Evolutionary conservation across 2,113 vertebrate genomes (phyloP).

Genomic region (Grammomys dolichurus): DNA sequence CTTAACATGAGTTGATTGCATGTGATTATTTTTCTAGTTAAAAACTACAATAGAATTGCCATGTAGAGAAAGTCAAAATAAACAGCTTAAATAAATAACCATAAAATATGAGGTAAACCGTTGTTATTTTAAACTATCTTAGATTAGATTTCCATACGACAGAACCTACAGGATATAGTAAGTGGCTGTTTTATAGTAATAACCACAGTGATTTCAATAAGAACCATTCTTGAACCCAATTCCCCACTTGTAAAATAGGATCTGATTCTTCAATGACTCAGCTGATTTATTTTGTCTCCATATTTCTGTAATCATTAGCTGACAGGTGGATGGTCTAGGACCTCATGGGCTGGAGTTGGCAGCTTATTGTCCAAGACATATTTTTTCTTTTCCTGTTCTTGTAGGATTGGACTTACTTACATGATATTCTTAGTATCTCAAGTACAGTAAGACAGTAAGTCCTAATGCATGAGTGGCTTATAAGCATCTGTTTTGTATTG

Average conservation of each 20-base stretch:
- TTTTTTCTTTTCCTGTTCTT: neutral
- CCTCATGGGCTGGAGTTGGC: neutral
- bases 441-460: neutral
- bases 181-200: neutral
- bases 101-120: neutral
- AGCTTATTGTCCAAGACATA: neutral
- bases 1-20: neutral
- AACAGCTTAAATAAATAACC: neutral
- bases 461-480: neutral
- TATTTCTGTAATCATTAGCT: neutral
- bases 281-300: neutral
- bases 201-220: neutral
- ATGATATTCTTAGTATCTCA: neutral
- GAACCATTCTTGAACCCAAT: neutral
- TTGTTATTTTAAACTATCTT: neutral
- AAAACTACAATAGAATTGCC: neutral
- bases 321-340: neutral
- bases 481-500: constrained; percentile 64
- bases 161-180: neutral
- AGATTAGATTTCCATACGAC: neutral
- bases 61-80: neutral
- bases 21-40: neutral
- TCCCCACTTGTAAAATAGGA: neutral
- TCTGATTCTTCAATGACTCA: neutral
- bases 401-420: neutral